phyloP scores from a whole-genome alignment of 2,888 invertebrate species.

The Microctonus aethiopoides region DNA sequence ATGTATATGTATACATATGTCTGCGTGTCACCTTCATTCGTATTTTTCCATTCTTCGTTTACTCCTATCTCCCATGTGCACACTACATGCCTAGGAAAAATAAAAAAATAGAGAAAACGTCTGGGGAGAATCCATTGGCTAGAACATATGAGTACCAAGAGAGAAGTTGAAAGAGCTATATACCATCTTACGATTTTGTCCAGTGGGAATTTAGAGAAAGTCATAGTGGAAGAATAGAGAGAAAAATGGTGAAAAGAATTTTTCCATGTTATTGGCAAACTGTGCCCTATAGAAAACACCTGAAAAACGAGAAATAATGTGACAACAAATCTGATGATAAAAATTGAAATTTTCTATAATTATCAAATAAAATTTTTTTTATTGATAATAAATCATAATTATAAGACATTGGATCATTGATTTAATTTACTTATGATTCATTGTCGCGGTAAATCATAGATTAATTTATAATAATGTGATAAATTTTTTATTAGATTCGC shows the following conservation, averaged over 20 bases:
- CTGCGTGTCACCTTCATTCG: not conserved
- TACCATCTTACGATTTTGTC: constrained; percentile 15
- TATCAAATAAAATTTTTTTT: not conserved
- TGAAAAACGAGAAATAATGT: constrained; percentile 6
- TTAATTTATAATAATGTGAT: not conserved
- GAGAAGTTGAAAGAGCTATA: constrained; percentile 24
- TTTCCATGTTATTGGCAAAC: constrained; percentile 42
- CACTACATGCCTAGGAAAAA: not conserved
- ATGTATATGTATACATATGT: not conserved
- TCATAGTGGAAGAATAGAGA: constrained; percentile 12
- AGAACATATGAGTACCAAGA: constrained; percentile 34
- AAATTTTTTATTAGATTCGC: not conserved
- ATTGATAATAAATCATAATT: too few relatives aligned
- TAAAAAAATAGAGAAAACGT: constrained; percentile 9
- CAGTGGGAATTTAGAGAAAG: not conserved
- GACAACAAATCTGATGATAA: not conserved
- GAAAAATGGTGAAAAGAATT: constrained; percentile 22
- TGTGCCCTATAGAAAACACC: constrained; percentile 19
- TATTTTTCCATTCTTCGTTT: too few relatives aligned
- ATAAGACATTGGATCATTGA: too few relatives aligned
- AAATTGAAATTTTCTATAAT: not conserved
- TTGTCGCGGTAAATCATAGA: not conserved
- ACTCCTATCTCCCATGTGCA: constrained; percentile 5
- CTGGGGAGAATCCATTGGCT: constrained; percentile 41
- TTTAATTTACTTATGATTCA: not conserved